phyloP scores from a whole-genome alignment of 2,797 vertebrate genomes.

The Botia kubotai region DNA sequence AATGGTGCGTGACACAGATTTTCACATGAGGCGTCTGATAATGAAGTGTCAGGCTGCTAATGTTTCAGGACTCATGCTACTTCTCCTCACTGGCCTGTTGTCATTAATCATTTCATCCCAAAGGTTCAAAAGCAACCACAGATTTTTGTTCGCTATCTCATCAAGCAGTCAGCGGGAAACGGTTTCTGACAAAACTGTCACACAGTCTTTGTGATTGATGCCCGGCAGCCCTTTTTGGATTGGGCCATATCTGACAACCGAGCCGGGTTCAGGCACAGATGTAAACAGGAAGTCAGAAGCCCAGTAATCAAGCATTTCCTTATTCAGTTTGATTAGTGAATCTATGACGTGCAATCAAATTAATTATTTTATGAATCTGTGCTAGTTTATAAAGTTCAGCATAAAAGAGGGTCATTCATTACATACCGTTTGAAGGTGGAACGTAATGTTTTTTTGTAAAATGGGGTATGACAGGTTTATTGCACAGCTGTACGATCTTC shows the following conservation, averaged over 20 bases:
- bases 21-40: slow-evolving; percentile 38
- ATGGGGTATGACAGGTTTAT: slow-evolving; percentile 22
- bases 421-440: neutral
- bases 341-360: neutral
- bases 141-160: slow-evolving; percentile 43
- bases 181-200: slow-evolving; percentile 59
- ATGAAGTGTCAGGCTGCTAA: slow-evolving; percentile 39
- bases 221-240: slow-evolving; percentile 37
- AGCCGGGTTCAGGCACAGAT: slow-evolving; percentile 28
- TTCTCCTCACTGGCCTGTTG: neutral
- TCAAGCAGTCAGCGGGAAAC: slow-evolving; percentile 46
- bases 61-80: slow-evolving; percentile 13
- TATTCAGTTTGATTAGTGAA: slow-evolving; percentile 2
- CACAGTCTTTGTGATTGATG: slow-evolving; percentile 30
- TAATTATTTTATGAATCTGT: neutral
- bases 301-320: neutral
- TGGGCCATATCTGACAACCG: slow-evolving; percentile 15
- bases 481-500: slow-evolving; percentile 19
- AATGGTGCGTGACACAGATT: slow-evolving; percentile 37
- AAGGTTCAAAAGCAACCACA: slow-evolving; percentile 44
- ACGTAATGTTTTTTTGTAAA: slow-evolving; percentile 21
- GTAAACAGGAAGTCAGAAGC: neutral
- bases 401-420: neutral
- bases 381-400: neutral
- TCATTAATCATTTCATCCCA: slow-evolving; percentile 56